Evolutionary conservation across 2,888 invertebrate genomes (phyloP).

Genomic region (Empis stercorea): DNA sequence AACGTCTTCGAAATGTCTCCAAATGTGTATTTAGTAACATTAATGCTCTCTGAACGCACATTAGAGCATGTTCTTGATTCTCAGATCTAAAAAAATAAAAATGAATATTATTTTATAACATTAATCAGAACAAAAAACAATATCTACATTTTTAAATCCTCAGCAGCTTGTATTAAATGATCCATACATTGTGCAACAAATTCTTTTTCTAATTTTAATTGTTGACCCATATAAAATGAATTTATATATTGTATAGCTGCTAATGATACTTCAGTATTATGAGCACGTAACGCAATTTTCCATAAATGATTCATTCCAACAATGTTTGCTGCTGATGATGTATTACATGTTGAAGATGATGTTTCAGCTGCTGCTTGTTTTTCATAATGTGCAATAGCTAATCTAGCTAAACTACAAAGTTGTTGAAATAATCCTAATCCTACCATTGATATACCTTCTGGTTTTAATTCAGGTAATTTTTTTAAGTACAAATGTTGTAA

Average conservation of each 20-base stretch:
- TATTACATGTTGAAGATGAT: not conserved
- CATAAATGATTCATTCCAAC: constrained; percentile 89
- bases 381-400: constrained; percentile 60
- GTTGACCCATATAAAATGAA: constrained; percentile 86
- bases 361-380: constrained; percentile 31
- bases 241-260: constrained; percentile 90
- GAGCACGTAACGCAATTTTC: constrained; percentile 84
- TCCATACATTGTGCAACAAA: constrained; percentile 91
- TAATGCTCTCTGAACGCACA: constrained; percentile 82
- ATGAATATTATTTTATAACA: not conserved
- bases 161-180: constrained; percentile 71
- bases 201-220: constrained; percentile 80
- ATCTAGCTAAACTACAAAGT: constrained; percentile 71
- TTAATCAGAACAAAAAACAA: not conserved
- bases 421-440: constrained; percentile 85
- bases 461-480: constrained; percentile 77
- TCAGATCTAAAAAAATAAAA: constrained; percentile 23
- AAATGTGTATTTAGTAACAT: constrained; percentile 81
- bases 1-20: constrained; percentile 78
- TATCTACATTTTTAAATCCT: constrained; percentile 43
- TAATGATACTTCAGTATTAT: constrained; percentile 88
- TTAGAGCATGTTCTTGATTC: constrained; percentile 60
- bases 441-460: constrained; percentile 83
- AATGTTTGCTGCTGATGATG: constrained; percentile 40
- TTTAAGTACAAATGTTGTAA: constrained; percentile 75